These are phyloP conservation scores for Camponotus fellah DNA, from an alignment of 2,888 invertebrate species.

Conservation along the genomic window DNA sequence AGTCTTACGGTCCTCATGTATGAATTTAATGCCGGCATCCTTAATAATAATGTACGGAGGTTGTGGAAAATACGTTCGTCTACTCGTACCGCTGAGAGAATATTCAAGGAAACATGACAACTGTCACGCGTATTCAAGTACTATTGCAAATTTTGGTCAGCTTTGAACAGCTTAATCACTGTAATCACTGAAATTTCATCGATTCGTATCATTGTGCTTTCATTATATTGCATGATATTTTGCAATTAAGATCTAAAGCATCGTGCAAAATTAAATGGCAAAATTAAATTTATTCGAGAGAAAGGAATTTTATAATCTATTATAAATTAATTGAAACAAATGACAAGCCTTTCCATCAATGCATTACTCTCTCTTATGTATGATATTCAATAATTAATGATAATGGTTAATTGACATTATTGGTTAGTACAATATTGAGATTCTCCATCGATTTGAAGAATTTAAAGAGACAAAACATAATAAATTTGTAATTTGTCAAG, in stretches of 20 bases:
- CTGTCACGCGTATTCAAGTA: conserved; percentile 38
- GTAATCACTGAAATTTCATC: background rate
- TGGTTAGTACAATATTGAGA: background rate
- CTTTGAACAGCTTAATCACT: conserved; percentile 37
- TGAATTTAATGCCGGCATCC: conserved; percentile 40
- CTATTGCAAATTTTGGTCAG: background rate
- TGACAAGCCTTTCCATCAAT: background rate
- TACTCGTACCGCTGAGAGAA: conserved; percentile 10
- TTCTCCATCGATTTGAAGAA: background rate
- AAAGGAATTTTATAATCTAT: background rate
- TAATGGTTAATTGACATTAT: background rate
- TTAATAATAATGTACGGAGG: conserved; percentile 36
- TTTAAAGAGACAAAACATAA: background rate
- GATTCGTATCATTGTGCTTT: background rate
- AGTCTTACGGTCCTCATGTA: conserved; percentile 34
- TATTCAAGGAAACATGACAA: conserved; percentile 41
- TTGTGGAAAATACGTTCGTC: conserved; percentile 14
- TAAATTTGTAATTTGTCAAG: background rate
- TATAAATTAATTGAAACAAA: background rate
- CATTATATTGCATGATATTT: background rate
- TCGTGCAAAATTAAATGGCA: background rate
- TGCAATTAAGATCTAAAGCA: background rate
- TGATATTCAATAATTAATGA: background rate
- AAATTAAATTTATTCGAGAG: background rate
- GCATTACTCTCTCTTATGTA: background rate